Conservation (phyloP, 1,140 invertebrate genomes). For the Mercenaria mercenaria region DNA sequence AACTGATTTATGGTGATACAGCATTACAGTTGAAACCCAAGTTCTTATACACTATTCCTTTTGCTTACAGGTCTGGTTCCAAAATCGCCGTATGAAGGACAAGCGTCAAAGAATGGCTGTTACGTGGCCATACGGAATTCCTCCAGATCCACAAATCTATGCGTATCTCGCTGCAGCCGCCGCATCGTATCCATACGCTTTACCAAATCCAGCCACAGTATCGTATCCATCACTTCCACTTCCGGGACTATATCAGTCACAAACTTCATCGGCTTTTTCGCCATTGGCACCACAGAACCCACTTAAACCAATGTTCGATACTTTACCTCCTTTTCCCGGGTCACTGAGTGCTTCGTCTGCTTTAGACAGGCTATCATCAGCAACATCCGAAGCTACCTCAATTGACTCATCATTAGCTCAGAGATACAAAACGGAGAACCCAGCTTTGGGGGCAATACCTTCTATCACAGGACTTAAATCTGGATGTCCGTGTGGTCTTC, state of each 20-base stretch:
- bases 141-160: slow-evolving; percentile 94
- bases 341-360: slow-evolving; percentile 37
- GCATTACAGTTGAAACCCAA: no score
- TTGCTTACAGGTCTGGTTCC: slow-evolving; percentile 97
- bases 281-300: slow-evolving; percentile 61
- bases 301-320: slow-evolving; percentile 69
- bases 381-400: slow-evolving; percentile 34
- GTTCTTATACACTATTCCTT: no score
- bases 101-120: slow-evolving; percentile 97
- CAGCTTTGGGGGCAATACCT: slow-evolving; percentile 16
- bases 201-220: slow-evolving; percentile 76
- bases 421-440: slow-evolving; percentile 33
- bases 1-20: no score
- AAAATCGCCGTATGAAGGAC: slow-evolving; percentile 99
- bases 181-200: slow-evolving; percentile 87
- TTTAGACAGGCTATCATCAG: slow-evolving; percentile 45
- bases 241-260: slow-evolving; percentile 66
- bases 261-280: slow-evolving; percentile 67
- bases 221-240: slow-evolving; percentile 69
- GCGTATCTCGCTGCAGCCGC: slow-evolving; percentile 96
- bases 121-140: slow-evolving; percentile 94
- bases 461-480: slow-evolving; percentile 51
- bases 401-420: slow-evolving; percentile 54
- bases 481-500: slow-evolving; percentile 58
- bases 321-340: slow-evolving; percentile 64